These are phyloP conservation scores for Pseudopodoces humilis DNA, from an alignment of 2,113 vertebrate species.

Conservation along the genomic window DNA sequence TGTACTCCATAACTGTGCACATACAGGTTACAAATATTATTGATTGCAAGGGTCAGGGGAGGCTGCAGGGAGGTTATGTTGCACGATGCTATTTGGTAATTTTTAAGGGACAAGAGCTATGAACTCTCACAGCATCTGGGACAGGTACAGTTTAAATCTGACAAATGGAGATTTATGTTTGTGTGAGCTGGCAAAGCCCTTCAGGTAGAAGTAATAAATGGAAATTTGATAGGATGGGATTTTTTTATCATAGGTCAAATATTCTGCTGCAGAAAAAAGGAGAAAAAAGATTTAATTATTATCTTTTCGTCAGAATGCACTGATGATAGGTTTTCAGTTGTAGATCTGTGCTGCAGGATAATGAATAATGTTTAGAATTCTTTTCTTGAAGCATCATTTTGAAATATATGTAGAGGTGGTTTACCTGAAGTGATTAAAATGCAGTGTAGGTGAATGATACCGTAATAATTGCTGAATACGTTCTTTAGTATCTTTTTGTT, in stretches of 20 bases:
- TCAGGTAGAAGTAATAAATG: constrained; percentile 79
- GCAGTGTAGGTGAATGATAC: not conserved
- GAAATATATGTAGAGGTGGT: constrained; percentile 46
- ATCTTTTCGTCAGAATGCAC: constrained; percentile 71
- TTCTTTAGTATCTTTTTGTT: constrained; percentile 31
- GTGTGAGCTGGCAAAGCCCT: constrained; percentile 69
- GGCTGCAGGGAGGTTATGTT: constrained; percentile 44
- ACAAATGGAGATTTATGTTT: constrained; percentile 77
- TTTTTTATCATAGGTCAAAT: constrained; percentile 75
- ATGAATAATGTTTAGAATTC: constrained; percentile 51
- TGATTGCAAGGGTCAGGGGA: constrained; percentile 68
- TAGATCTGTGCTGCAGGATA: constrained; percentile 57
- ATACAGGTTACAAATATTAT: constrained; percentile 72
- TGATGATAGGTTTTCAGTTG: constrained; percentile 72
- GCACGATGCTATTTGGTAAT: constrained; percentile 63
- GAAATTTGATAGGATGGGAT: constrained; percentile 72
- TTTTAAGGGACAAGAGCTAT: constrained; percentile 70
- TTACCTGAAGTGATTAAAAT: constrained; percentile 62
- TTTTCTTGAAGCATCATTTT: constrained; percentile 53
- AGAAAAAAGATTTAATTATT: constrained; percentile 76
- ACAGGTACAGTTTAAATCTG: constrained; percentile 72
- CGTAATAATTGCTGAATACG: constrained; percentile 56
- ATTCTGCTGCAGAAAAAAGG: constrained; percentile 55
- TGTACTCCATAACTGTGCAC: constrained; percentile 63
- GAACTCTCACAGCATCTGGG: constrained; percentile 43